phyloP scores from a whole-genome alignment of 92 coral and sea anemone genomes.

The Umimayanthus kanabou region DNA sequence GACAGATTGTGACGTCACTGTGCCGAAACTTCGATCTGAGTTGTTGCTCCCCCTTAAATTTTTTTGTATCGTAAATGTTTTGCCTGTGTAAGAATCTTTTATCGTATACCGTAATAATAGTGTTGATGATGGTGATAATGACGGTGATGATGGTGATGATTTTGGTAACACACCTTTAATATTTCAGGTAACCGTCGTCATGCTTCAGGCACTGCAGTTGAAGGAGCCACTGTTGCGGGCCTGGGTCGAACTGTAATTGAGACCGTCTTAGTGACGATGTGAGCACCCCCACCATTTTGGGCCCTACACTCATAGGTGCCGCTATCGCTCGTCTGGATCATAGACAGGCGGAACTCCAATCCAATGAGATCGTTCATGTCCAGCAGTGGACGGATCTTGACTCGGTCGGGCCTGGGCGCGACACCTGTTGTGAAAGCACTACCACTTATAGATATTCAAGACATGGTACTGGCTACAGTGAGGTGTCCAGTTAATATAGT shows the following conservation, averaged over 20 bases:
- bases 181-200: not conserved
- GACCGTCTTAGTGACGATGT: constrained; percentile 19
- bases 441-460: not conserved
- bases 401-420: constrained; percentile 32
- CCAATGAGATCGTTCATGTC: constrained; percentile 21
- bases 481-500: no score
- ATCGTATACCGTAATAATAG: no score
- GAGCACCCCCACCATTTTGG: not conserved
- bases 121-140: no score
- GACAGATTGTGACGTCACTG: no score
- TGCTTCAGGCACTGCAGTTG: not conserved
- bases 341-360: constrained; percentile 5
- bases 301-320: constrained; percentile 37
- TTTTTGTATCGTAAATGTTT: no score
- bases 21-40: no score
- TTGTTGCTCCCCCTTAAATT: no score
- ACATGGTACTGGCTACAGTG: no score
- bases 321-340: constrained; percentile 25
- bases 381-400: not conserved
- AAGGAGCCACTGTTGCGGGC: constrained; percentile 29
- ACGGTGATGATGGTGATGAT: no score
- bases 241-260: not conserved
- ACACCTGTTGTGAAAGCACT: not conserved
- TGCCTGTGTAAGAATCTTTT: no score
- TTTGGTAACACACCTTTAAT: not conserved